Base-by-base conservation (phyloP, 1,140 invertebrate species). In the Trissolcus basalis region DNA sequence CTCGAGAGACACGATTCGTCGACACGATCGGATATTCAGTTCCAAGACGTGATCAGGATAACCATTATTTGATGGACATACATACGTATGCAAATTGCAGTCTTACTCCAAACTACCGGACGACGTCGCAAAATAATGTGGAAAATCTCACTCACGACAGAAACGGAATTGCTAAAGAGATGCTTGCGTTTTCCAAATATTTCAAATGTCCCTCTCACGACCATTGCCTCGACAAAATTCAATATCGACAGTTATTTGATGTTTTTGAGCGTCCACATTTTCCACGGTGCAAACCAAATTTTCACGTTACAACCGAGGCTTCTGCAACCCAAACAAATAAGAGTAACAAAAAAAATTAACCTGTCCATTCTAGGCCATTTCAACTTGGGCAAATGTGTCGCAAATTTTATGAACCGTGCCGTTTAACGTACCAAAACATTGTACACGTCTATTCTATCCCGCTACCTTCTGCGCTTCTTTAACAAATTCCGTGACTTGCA, bases 401-500 rank as follows among this genome's bases (percentile, higher is more conserved):
- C 65, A 77, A 69, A 48, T 73, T 77, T 81, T 80, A 79, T 80
- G 80, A 81, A 68, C 82, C 84, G 80, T 83, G 83, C 58, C 78
- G 81, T 74, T 84, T 82, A 85, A 83, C 83, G 85, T 84, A 81
- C 83, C 80, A 80, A 84, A 85, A 85, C 83, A 83, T 86, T 85
- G 82, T 19, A 48, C 82, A 81, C 83, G 82, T 83, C 74, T 76
- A 83, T 85, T 69, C 81, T 60, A 51, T 39, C 9, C 9, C 65
- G 78, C 58, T 67, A 47, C n/a, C n/a, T n/a, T n/a, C n/a, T n/a
- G n/a, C 16, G 53, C 43, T 39, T 55, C 49, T 33, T 41, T 48
- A 16, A 45, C 59, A 51, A 27, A 27, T 27, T 39, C 9, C n/a
- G 9, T 39, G 3, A 11, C 36, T 9, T 8, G 3, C 36, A 39